Conservation (phyloP, 2,113 vertebrate species). For the Phasianus colchicus region DNA sequence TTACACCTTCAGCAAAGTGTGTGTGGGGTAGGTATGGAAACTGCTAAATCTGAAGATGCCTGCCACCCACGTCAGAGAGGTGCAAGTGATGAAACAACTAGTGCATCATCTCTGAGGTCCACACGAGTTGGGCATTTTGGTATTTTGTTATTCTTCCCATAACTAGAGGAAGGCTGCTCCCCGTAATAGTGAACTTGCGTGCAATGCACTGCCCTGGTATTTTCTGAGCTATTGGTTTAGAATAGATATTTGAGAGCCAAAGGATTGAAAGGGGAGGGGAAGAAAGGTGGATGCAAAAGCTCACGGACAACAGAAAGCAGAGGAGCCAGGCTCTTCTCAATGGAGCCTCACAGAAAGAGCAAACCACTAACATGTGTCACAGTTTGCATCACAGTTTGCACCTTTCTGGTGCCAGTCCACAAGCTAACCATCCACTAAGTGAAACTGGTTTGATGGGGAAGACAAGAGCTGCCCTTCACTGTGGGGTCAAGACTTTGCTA, state of each 20-base stretch:
- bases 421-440: background rate
- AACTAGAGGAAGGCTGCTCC: background rate
- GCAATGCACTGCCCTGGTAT: background rate
- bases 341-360: background rate
- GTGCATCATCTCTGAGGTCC: slow-evolving; percentile 7
- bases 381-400: background rate
- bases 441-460: background rate
- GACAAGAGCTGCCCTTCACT: background rate
- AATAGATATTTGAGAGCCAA: background rate
- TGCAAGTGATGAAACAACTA: slow-evolving; percentile 33
- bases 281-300: background rate
- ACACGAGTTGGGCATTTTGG: background rate
- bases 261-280: background rate
- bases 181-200: background rate
- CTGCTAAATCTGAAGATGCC: slow-evolving; percentile 61
- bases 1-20: slow-evolving; percentile 54
- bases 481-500: background rate
- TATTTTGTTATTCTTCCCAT: slow-evolving; percentile 17
- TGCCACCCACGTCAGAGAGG: slow-evolving; percentile 14
- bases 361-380: background rate
- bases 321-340: background rate
- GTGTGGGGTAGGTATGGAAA: slow-evolving; percentile 43
- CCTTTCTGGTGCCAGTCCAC: background rate
- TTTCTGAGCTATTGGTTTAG: background rate
- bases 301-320: background rate